A percentile compares a stretch with the other conserved stretches of the same genome.
These are phyloP conservation scores for Gallinago jamesoni DNA, from an alignment of 2,113 vertebrate species.

Conservation along the genomic window DNA sequence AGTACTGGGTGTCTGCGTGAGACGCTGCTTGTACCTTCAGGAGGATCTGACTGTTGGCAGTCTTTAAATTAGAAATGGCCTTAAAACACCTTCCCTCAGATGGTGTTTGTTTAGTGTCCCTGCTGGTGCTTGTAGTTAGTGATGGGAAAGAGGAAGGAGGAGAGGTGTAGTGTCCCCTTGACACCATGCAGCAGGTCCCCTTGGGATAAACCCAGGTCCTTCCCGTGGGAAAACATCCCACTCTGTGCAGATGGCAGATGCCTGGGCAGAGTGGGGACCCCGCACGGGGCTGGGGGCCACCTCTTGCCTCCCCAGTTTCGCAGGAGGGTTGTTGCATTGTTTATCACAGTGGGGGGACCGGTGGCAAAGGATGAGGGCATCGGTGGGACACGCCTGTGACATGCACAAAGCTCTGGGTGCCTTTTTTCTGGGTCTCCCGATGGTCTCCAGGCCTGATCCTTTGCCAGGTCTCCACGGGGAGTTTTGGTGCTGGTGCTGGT, in stretches of 20 bases:
- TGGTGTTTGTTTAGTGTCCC: neutral
- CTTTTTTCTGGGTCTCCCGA: neutral
- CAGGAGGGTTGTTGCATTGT: neutral
- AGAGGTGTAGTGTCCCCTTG: rapidly evolving
- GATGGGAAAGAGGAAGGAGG: neutral
- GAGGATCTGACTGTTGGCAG: neutral
- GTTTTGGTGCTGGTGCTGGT: neutral
- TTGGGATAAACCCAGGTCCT: neutral
- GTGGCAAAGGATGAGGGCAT: neutral
- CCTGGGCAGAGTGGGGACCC: neutral
- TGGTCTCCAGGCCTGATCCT: neutral
- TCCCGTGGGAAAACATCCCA: neutral
- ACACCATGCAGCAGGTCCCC: neutral
- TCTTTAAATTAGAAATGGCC: neutral
- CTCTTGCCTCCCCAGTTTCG: neutral
- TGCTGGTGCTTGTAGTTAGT: neutral
- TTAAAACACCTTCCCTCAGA: neutral
- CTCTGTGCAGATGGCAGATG: neutral
- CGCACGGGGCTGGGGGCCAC: rapidly evolving
- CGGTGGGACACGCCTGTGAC: rapidly evolving
- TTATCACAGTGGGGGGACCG: rapidly evolving
- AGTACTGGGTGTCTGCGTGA: neutral
- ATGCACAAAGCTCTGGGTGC: neutral
- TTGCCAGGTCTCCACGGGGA: neutral
- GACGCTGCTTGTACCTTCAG: neutral